These are phyloP conservation scores for Hyposmocoma kahamanoa DNA, from an alignment of 1,140 invertebrate genomes.

Conservation along the genomic window DNA sequence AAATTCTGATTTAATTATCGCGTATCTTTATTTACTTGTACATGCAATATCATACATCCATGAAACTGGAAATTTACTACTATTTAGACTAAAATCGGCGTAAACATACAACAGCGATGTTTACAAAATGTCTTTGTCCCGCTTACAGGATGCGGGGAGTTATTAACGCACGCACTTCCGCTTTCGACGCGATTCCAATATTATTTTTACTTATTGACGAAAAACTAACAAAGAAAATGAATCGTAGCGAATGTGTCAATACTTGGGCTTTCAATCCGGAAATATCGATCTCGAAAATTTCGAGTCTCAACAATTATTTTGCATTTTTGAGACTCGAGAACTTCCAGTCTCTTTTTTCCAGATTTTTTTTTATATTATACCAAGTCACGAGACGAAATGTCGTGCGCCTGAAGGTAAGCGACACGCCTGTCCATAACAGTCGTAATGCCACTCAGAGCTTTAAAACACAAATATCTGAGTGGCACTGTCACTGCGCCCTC, in stretches of 20 bases:
- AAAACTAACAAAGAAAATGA: neutral
- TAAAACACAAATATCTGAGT: too few species aligned
- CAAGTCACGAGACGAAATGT: too few species aligned
- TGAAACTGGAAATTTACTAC: slow-evolving; percentile 10
- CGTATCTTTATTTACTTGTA: neutral
- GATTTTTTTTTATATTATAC: too few species aligned
- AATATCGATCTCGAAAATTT: too few species aligned
- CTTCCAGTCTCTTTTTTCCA: too few species aligned
- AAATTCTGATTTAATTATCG: slow-evolving; percentile 1
- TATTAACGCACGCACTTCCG: slow-evolving; percentile 28
- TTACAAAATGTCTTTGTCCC: slow-evolving; percentile 32
- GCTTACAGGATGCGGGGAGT: slow-evolving; percentile 22
- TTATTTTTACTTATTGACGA: slow-evolving; percentile 12
- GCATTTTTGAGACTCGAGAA: too few species aligned
- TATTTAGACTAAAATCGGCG: slow-evolving; percentile 12
- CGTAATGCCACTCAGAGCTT: too few species aligned
- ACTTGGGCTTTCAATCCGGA: too few species aligned
- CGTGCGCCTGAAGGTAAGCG: too few species aligned
- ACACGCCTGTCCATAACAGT: too few species aligned
- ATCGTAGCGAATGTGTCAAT: neutral
- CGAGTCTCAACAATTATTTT: too few species aligned
- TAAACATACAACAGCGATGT: slow-evolving; percentile 7
- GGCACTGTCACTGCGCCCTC: too few species aligned
- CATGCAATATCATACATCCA: neutral
- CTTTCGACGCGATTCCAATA: slow-evolving; percentile 19